Conservation (phyloP, 2,888 invertebrate species). For the Labia minor region DNA sequence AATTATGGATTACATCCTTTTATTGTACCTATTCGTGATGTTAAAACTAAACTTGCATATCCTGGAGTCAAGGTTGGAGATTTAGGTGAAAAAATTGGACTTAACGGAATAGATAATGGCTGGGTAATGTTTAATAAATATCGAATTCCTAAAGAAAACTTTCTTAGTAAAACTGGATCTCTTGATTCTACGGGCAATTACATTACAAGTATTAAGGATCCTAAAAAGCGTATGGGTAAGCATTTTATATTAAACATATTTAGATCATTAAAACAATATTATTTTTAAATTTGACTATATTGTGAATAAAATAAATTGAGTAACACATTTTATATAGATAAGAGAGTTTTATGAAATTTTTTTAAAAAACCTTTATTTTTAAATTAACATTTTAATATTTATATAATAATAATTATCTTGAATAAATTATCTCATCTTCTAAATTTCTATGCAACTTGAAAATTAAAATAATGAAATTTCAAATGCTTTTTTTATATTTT, state of each 20-base stretch:
- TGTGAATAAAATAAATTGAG: too few species aligned
- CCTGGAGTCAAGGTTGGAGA: constrained; percentile 82
- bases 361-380: too few species aligned
- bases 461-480: too few species aligned
- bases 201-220: constrained; percentile 81
- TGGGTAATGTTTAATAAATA: constrained; percentile 63
- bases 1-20: constrained; percentile 82
- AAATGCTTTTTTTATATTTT: not conserved
- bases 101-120: constrained; percentile 93
- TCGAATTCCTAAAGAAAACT: constrained; percentile 70
- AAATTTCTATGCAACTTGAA: too few species aligned
- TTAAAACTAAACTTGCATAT: constrained; percentile 54
- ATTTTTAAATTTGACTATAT: too few species aligned
- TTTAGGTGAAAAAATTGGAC: constrained; percentile 82
- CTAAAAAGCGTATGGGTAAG: constrained; percentile 65
- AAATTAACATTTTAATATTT: too few species aligned
- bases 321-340: too few species aligned
- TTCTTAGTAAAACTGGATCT: constrained; percentile 80
- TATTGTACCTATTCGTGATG: constrained; percentile 73
- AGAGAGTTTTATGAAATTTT: too few species aligned
- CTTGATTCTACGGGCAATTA: constrained; percentile 79
- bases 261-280: too few species aligned
- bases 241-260: too few species aligned
- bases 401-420: too few species aligned
- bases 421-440: too few species aligned